Base-by-base conservation (phyloP, 53 echinoderm and acorn worm species). In the Crossaster papposus region DNA sequence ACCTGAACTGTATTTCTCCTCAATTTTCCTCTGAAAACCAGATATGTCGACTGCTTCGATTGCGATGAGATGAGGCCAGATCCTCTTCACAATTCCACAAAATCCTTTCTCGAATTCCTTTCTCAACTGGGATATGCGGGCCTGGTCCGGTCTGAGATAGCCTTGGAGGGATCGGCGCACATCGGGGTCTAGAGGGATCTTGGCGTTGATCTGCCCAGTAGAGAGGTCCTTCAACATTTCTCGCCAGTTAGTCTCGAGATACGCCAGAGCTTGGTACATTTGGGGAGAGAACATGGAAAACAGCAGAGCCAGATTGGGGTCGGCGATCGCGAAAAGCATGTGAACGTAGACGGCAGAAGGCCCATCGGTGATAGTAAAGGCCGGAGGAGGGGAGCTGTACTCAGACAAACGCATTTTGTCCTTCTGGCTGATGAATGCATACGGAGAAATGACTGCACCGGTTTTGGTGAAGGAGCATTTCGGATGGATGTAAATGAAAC, bases 241-340 rank as follows among this genome's bases (percentile, higher is more conserved):
- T 54, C 24, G 77, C 92, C 92, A 92, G 58, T 68, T 70, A 36
- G 44, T 71, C 55, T 92, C 80, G n/a, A 92, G 53, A 18, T 53
- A 54, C 37, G 68, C 68, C 17, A 92, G 28, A 33, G 83, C 79
- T 51, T 70, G 78, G 28, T 83, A 77, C 36, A 92, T 15, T 23
- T 89, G 83, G 4, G 92, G 72, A 14, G 92, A 79, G 28, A 94
- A 94, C 33, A 88, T 88, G n/a, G 94, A 77, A 30, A 65, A 36
- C 0, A 94, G 32, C 55, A 62, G 36, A 62, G 51, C 51, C 34
- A 94, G 44, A 64, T 88, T 92, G 14, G 70, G 92, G 79, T 94
- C 94, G 51, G 81, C 90, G 31, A 90, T 92, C 12, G 90, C 96
- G 70, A 96, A 96, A 2, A 96, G 75, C 54, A 96, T 64, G 37